Evolutionary conservation across 2,888 invertebrate species (phyloP).

Genomic region (Linnaemya tessellans): DNA sequence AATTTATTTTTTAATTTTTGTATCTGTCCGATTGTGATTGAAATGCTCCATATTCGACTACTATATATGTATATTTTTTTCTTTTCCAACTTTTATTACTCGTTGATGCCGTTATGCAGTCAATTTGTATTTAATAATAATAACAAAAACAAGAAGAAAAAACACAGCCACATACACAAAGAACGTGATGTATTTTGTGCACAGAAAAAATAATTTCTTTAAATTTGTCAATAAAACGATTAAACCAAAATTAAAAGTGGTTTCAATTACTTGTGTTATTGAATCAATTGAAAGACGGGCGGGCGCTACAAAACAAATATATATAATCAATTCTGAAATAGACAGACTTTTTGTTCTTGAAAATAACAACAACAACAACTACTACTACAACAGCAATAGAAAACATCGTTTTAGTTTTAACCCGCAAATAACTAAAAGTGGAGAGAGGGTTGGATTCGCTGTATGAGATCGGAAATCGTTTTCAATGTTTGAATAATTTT

Average conservation of each 20-base stretch:
- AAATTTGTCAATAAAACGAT: slow-evolving; percentile 47
- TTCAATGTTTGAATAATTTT: neutral
- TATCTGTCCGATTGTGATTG: slow-evolving; percentile 32
- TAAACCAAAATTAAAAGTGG: slow-evolving; percentile 32
- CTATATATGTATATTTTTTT: no score
- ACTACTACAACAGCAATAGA: neutral
- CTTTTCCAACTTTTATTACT: slow-evolving; percentile 23
- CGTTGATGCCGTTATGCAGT: slow-evolving; percentile 16
- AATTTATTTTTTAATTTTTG: slow-evolving; percentile 18
- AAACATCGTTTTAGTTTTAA: neutral
- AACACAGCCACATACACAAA: neutral
- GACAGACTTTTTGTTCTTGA: slow-evolving; percentile 1
- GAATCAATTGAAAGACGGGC: slow-evolving; percentile 28
- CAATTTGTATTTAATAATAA: slow-evolving; percentile 50
- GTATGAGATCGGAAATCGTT: neutral
- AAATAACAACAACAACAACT: neutral
- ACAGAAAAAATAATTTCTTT: slow-evolving; percentile 18
- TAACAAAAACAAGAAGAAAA: neutral
- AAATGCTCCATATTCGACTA: slow-evolving; percentile 30
- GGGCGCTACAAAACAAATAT: slow-evolving; percentile 5
- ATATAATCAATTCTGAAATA: slow-evolving; percentile 9
- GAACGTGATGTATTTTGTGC: slow-evolving; percentile 18
- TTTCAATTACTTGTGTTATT: slow-evolving; percentile 45
- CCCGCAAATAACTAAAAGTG: slow-evolving; percentile 10
- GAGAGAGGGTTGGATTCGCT: neutral